These are phyloP conservation scores for Eurypyga helias DNA, from an alignment of 2,113 vertebrate species.

Conservation along the genomic window DNA sequence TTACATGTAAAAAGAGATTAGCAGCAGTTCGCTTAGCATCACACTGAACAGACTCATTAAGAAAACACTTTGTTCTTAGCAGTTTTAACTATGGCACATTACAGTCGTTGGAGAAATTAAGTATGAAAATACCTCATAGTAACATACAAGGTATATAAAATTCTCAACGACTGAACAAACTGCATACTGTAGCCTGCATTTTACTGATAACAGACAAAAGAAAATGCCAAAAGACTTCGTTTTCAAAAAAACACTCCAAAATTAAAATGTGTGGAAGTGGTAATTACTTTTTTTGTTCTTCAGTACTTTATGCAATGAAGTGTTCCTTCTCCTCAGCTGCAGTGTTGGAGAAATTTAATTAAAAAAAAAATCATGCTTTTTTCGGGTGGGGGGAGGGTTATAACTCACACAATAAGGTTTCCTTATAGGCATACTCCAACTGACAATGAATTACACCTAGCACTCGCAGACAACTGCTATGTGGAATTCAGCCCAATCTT, in stretches of 20 bases:
- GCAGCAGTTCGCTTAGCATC: background rate
- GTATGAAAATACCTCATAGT: background rate
- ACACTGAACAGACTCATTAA: background rate
- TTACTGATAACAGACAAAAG: background rate
- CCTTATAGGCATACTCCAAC: background rate
- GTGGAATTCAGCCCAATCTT: slow-evolving; percentile 32
- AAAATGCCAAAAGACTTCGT: background rate
- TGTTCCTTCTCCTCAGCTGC: background rate
- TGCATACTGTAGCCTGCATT: background rate
- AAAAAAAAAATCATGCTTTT: background rate
- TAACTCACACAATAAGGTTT: background rate
- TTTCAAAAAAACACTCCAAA: background rate
- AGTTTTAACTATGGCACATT: background rate
- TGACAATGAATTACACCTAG: background rate
- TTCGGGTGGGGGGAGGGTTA: background rate
- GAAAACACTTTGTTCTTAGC: background rate
- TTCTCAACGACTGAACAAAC: background rate
- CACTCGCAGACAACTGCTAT: background rate
- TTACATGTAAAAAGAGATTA: background rate
- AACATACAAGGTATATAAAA: background rate
- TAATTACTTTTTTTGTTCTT: background rate
- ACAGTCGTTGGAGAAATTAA: background rate
- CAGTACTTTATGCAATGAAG: background rate
- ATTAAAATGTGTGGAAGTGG: fast-evolving
- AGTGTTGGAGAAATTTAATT: background rate